A percentile compares a stretch with the other conserved stretches of the same genome.
Conservation (phyloP, 2,113 vertebrate species). For the Hystrix brachyura region DNA sequence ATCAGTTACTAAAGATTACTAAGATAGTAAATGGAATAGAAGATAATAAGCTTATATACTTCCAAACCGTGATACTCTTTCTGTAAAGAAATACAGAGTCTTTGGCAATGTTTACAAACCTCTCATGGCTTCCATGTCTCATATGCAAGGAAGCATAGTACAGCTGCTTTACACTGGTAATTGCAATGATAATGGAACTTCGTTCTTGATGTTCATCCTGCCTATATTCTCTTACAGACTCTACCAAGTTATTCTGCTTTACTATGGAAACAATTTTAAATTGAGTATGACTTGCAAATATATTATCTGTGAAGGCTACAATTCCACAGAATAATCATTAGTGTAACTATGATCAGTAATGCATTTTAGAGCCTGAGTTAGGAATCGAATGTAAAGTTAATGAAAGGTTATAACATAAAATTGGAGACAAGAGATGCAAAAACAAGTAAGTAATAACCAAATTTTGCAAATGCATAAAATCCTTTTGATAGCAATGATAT, state of each 20-base stretch:
- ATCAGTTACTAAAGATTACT: not conserved
- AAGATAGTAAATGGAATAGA: not conserved
- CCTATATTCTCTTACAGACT: not conserved
- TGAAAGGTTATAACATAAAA: not conserved
- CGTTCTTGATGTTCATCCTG: not conserved
- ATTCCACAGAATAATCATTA: not conserved
- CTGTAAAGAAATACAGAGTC: not conserved
- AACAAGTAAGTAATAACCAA: not conserved
- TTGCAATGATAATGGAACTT: not conserved
- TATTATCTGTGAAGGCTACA: not conserved
- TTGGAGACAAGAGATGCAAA: not conserved
- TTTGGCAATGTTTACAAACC: not conserved
- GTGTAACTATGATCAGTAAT: not conserved
- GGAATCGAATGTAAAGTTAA: not conserved
- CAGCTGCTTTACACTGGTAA: not conserved
- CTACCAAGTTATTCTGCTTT: not conserved
- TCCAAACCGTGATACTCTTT: not conserved
- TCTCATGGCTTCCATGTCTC: not conserved
- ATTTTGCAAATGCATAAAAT: slow-evolving; percentile 1
- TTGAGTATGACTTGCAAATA: not conserved
- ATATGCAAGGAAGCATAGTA: not conserved
- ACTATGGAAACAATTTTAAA: not conserved
- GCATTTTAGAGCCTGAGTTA: not conserved
- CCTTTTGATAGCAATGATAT: not conserved
- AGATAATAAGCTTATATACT: not conserved